Evolutionary conservation across 2,888 invertebrate genomes (phyloP), one percentile per base, ranked within the genome.

Genomic region (Geotrupes spiniger): DNA sequence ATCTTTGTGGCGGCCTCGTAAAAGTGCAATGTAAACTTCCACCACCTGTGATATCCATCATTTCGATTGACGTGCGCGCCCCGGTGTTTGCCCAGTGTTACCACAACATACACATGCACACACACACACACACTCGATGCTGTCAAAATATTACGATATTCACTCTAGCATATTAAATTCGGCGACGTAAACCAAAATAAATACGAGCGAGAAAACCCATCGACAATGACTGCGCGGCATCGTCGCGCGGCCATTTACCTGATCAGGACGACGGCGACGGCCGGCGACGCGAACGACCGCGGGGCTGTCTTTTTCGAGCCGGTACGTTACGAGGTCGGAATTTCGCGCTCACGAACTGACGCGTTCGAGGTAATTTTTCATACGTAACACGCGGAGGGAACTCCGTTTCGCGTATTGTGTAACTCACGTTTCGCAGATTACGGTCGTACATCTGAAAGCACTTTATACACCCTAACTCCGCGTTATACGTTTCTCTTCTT

Each of bases 21-120:
- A 39, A 40, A 46, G 46, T 46, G 46, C 46, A 40, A 40, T 31
- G 39, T 46, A 46, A 46, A 46, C 46, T 46, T 40, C 26, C 15
- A 33, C 48, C 48, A 52, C 44, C 50, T 52, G 43, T 47, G 58
- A 56, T 58, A 60, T 63, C 60, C 62, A 64, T 64, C 63, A 62
- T 62, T 45, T 54, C 51, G 59, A 62, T 60, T 62, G 62, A 62
- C 55, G 54, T 60, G 51, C 58, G 51, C 59, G 45, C 60, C 63
- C 55, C 53, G 21, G 39, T 63, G 60, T 63, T 62, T 64, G 57
- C 45, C 53, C 54, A 59, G 44, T 51, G 56, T 56, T 61, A 59
- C 55, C 54, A 44, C 56, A 50, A 53, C 52, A 52, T 55, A 40
- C 47, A 44, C 51, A 53, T 11, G 12, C 12, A 29, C 29, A 33